Conservation (phyloP, 2,113 vertebrate species). For the Strix uralensis region DNA sequence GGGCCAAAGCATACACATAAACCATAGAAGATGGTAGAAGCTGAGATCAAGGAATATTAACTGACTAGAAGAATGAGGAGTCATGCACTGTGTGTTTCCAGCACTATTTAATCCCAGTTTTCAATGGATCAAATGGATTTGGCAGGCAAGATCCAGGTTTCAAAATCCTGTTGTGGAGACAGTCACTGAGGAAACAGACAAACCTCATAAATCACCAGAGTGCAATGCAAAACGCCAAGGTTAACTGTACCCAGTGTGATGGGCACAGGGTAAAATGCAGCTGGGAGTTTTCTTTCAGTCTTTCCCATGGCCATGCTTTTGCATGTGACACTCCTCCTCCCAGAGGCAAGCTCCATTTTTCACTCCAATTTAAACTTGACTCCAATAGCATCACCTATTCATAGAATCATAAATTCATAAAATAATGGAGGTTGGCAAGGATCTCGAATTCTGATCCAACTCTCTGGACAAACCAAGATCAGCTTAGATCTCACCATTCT, state of each 20-base stretch:
- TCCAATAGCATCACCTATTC: background rate
- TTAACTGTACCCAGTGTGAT: background rate
- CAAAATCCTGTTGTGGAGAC: conserved; percentile 15
- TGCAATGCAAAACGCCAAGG: background rate
- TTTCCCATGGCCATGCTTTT: background rate
- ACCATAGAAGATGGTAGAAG: background rate
- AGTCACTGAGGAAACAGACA: background rate
- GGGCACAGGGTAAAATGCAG: background rate
- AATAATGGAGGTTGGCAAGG: background rate
- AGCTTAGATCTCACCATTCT: background rate
- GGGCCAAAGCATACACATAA: background rate
- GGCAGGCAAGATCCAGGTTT: background rate
- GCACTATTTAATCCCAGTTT: background rate
- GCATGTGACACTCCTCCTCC: background rate
- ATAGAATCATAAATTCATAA: background rate
- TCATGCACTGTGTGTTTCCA: background rate
- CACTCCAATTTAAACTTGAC: background rate
- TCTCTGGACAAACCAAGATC: background rate
- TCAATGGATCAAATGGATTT: conserved; percentile 17
- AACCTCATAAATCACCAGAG: background rate
- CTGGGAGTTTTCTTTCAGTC: background rate
- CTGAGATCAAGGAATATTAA: background rate
- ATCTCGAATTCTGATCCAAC: background rate
- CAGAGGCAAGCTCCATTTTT: background rate
- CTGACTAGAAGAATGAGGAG: background rate